A percentile compares a stretch with the other conserved stretches of the same genome.
These are phyloP conservation scores for Grammomys surdaster DNA, from an alignment of 2,113 vertebrate species.

Conservation along the genomic window DNA sequence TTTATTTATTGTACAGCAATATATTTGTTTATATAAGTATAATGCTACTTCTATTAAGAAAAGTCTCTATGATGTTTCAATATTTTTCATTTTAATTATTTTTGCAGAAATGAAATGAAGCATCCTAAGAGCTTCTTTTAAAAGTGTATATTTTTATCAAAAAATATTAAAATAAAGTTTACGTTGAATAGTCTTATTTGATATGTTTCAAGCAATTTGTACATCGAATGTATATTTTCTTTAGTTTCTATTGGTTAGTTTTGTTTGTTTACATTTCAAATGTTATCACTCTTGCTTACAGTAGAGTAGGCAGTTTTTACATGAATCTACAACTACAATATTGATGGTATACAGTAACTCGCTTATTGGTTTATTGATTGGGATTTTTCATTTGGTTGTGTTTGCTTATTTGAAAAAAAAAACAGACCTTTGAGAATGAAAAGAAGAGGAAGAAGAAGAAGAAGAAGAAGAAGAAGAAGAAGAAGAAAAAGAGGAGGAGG, in stretches of 20 bases:
- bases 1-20: not conserved
- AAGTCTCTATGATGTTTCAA: too few relatives aligned
- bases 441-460: not conserved
- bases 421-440: slow-evolving; percentile 76
- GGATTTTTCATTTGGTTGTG: slow-evolving; percentile 71
- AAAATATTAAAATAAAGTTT: too few relatives aligned
- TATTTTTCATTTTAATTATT: too few relatives aligned
- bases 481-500: fast-evolving
- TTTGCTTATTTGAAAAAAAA: slow-evolving; percentile 75
- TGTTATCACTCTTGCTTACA: slow-evolving; percentile 68
- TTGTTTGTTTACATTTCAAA: too few relatives aligned
- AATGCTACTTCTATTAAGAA: too few relatives aligned
- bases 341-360: slow-evolving; percentile 86
- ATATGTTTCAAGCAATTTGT: too few relatives aligned
- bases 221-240: too few relatives aligned
- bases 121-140: too few relatives aligned
- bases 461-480: fast-evolving
- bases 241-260: too few relatives aligned
- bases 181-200: too few relatives aligned
- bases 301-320: slow-evolving; percentile 89
- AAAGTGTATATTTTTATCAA: too few relatives aligned
- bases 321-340: slow-evolving; percentile 90
- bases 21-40: not conserved
- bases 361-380: slow-evolving; percentile 83
- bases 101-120: too few relatives aligned